Evolutionary conservation across 2,888 invertebrate genomes (phyloP).

Genomic region (Bugula neritina): DNA sequence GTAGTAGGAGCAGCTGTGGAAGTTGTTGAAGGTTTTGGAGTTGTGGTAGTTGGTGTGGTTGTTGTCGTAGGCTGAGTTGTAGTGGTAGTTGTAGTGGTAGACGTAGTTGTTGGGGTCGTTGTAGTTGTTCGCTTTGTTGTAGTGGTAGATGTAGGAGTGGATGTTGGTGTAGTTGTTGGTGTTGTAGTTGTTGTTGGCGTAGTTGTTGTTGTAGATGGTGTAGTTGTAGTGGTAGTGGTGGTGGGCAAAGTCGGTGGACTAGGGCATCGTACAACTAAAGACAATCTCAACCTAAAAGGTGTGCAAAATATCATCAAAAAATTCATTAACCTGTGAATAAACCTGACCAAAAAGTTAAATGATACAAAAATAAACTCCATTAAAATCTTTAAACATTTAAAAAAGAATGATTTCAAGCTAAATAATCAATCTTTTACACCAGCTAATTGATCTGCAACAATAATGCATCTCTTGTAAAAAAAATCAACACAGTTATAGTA

Average conservation of each 20-base stretch:
- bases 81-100: background rate
- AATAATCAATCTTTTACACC: no score
- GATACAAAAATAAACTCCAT: background rate
- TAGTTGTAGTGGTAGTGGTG: background rate
- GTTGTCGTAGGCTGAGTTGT: background rate
- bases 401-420: no score
- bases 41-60: background rate
- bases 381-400: no score
- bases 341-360: no score
- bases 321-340: no score
- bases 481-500: no score
- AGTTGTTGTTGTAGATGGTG: background rate
- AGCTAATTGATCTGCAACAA: no score
- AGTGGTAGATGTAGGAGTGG: conserved; percentile 13
- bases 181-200: conserved; percentile 11
- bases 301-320: no score
- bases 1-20: no score
- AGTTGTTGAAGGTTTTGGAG: background rate
- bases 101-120: background rate
- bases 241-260: background rate
- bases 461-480: no score
- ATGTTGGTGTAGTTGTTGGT: background rate
- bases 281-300: background rate
- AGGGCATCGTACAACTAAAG: background rate
- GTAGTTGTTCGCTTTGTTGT: background rate